phyloP scores from a whole-genome alignment of 2,888 invertebrate genomes.

The Gryllus longicercus region DNA sequence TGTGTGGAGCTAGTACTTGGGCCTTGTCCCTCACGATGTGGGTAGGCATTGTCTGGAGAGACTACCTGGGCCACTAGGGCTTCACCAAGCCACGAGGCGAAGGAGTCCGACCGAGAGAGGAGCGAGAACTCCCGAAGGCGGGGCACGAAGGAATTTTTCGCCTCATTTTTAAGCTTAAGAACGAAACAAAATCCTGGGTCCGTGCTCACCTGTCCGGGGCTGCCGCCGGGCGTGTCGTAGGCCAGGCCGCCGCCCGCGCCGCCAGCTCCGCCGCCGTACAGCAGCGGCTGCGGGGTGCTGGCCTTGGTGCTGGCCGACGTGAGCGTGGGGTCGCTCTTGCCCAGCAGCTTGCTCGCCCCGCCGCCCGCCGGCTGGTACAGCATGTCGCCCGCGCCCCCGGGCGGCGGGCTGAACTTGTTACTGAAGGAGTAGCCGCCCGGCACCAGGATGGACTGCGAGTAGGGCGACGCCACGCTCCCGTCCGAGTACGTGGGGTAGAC shows the following conservation, averaged over 20 bases:
- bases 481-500: neutral
- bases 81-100: no score
- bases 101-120: no score
- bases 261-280: constrained; percentile 49
- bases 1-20: no score
- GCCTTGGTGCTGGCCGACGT: constrained; percentile 52
- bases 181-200: no score
- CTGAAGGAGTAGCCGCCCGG: neutral
- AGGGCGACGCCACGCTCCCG: neutral
- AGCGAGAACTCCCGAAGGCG: no score
- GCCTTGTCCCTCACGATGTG: no score
- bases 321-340: constrained; percentile 64
- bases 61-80: no score
- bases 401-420: constrained; percentile 39
- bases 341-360: constrained; percentile 46
- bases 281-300: constrained; percentile 44
- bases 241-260: constrained; percentile 41
- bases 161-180: no score
- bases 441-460: constrained; percentile 6
- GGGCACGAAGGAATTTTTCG: no score
- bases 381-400: constrained; percentile 44
- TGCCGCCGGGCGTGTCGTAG: constrained; percentile 36
- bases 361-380: constrained; percentile 47
- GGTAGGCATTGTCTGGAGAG: no score
- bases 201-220: constrained; percentile 21